Percentiles rank a stretch among this genome's conserved stretches.
phyloP scores from a whole-genome alignment of 2,888 invertebrate genomes.

The Acrobasis repandana region DNA sequence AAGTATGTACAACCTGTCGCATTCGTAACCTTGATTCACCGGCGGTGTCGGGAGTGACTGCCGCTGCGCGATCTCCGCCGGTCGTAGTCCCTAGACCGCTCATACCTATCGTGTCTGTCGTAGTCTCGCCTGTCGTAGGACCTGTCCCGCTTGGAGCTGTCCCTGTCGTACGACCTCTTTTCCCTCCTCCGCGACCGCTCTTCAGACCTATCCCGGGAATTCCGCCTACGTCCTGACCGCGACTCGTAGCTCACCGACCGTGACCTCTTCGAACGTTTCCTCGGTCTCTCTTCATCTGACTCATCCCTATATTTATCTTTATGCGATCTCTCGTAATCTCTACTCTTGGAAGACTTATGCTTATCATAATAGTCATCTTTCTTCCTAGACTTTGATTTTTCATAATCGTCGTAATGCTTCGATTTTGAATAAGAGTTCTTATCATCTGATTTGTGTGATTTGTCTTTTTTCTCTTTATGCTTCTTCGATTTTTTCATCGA shows the following conservation, averaged over 20 bases:
- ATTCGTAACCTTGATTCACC: conserved; percentile 72
- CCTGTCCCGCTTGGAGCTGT: conserved; percentile 52
- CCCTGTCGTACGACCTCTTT: conserved; percentile 57
- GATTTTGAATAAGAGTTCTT: conserved; percentile 50
- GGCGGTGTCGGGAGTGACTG: conserved; percentile 66
- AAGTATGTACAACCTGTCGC: conserved; percentile 70
- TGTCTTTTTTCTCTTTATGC: conserved; percentile 54
- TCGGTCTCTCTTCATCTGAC: conserved; percentile 63
- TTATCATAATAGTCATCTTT: conserved; percentile 61
- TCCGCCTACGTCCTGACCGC: conserved; percentile 50
- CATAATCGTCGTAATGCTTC: conserved; percentile 54
- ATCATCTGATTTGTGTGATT: conserved; percentile 49
- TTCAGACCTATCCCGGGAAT: conserved; percentile 52
- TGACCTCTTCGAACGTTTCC: conserved; percentile 63
- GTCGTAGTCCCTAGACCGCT: conserved; percentile 72
- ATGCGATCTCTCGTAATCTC: conserved; percentile 57
- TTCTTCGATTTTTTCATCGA: conserved; percentile 60
- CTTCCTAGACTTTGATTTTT: conserved; percentile 50
- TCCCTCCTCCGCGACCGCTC: conserved; percentile 55
- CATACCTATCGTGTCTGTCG: conserved; percentile 73
- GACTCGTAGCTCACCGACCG: conserved; percentile 67
- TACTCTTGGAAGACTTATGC: conserved; percentile 57
- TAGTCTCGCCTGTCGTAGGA: conserved; percentile 51
- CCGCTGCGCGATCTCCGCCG: conserved; percentile 64
- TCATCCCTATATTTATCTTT: conserved; percentile 67